Evolutionary conservation across 2,113 vertebrate genomes (phyloP), one percentile per base, ranked within the genome.

Genomic region (Semnornis frantzii): DNA sequence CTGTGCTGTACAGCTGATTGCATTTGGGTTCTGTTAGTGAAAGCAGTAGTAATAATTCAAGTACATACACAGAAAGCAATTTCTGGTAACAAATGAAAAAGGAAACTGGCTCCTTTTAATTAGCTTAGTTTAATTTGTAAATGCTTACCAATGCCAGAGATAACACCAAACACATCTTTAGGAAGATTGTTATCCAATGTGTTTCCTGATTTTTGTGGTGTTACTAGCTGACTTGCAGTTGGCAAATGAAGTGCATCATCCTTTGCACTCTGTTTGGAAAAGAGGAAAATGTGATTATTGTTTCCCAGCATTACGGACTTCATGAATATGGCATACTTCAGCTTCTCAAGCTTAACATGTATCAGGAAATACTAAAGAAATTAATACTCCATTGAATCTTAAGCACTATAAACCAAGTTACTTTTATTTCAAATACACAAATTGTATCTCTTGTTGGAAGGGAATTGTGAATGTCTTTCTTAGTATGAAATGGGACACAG

Each of bases 151-250:
- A 99, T 98, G 95, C 99, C 99, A 28, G 99, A 99, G 92, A 99
- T 99, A 85, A 98, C 99, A n/a, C 99, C 99, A 95, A 99, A 98
- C 21, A 99, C 97, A 85, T 99, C 99, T 97, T 99, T 99, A 97
- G 99, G 99, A 78, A 99, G 98, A 79, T 97, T 99, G 95, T 97
- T 98, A 94, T 99, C 99, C 94, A 98, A 65, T 1, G 98, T 97
- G 79, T 97, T 98, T 92, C 97, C 98, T 76, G 98, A 98, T 87
- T 99, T 99, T 88, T 98, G 99, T 12, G 99, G 99, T 0, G 99
- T 99, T 95, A 98, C 98, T 78, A 99, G 88, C 6, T 98, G 94
- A 82, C 98, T 99, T 75, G 97, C 96, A 66, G 96, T 82, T 2
- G 98, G 97, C 82, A 97, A 74, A 72, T 62, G 87, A 71, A 98